These are phyloP conservation scores for Neogobius melanostomus DNA, from an alignment of 2,113 vertebrate species.

Conservation along the genomic window DNA sequence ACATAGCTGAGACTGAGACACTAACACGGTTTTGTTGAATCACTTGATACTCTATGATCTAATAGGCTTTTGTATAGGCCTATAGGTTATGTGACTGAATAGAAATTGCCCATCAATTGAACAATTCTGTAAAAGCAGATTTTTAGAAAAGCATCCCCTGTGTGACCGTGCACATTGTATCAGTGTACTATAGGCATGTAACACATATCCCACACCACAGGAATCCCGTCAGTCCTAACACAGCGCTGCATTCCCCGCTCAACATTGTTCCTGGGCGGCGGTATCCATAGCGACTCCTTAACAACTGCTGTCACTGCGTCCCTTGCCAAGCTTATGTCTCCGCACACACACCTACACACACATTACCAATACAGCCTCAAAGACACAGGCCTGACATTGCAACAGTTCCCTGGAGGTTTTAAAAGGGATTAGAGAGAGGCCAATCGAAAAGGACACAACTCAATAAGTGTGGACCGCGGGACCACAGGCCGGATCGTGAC, in stretches of 20 bases:
- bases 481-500: not conserved
- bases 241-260: slow-evolving; percentile 50
- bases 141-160: slow-evolving; percentile 8
- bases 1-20: slow-evolving; percentile 52
- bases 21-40: slow-evolving; percentile 38
- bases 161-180: slow-evolving; percentile 18
- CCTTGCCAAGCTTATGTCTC: slow-evolving; percentile 26
- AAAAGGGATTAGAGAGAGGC: slow-evolving; percentile 2
- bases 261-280: slow-evolving; percentile 54
- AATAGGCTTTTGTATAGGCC: slow-evolving; percentile 25
- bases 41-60: slow-evolving; percentile 14
- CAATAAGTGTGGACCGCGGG: slow-evolving; percentile 12
- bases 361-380: slow-evolving; percentile 11
- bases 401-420: slow-evolving; percentile 27
- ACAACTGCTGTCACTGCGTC: slow-evolving; percentile 61
- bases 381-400: slow-evolving; percentile 7
- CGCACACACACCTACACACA: slow-evolving; percentile 9
- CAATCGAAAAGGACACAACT: slow-evolving; percentile 8
- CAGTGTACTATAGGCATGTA: slow-evolving; percentile 2
- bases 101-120: slow-evolving; percentile 6
- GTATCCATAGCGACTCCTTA: slow-evolving; percentile 74
- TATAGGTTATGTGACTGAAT: not conserved
- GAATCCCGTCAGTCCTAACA: slow-evolving; percentile 49
- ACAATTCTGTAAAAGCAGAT: slow-evolving; percentile 11
- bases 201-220: slow-evolving; percentile 29